Evolutionary conservation across 2,888 invertebrate genomes (phyloP), one percentile per base, ranked within the genome.

Genomic region (Orthonevra nobilis): DNA sequence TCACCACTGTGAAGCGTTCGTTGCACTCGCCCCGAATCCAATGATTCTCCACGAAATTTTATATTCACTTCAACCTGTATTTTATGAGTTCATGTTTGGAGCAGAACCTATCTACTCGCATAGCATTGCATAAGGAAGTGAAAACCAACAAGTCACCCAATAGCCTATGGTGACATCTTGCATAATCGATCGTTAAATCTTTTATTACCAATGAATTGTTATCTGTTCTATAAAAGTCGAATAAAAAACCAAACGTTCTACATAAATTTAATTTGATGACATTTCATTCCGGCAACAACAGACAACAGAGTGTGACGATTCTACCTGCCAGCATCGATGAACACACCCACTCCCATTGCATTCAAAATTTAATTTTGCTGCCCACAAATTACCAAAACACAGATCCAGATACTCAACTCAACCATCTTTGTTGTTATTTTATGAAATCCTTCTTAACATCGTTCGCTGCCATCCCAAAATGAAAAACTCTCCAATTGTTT

Each of bases 361-460:
- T 40, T 42, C 66, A 54, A 66, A 77, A 79, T 79, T 77, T 52
- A 20, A 63, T 56, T 77, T 79, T 79, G 66, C 72, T 72, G 60
- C 72, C 64, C 52, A 77, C 70, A 77, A 77, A 77, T 77, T 77
- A 77, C 52, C 32, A 23, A 64, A 42, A 40, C 52, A 64, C 52
- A 48, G 56, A 23, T n/a, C n/a, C 69, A 42, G 5, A 60, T 61
- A 60, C 50, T 60, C 69, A 69, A 48, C 19, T 40, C 52, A 42
- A 14, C 50, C 44, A 44, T 15, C 15, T 17, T 9, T 19, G 7
- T 28, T 28, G 32, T 40, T 26, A n/a, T 10, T 5, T 12, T 9
- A 30, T 5, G 28, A 26, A 32, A 32, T 58, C 20, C 58, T 46
- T 30, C 40, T 3, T 32, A 1, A 19, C 30, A 42, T 9, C 12